These are phyloP conservation scores for Ciconia nigra DNA, from an alignment of 2,797 vertebrate species.

Conservation along the genomic window DNA sequence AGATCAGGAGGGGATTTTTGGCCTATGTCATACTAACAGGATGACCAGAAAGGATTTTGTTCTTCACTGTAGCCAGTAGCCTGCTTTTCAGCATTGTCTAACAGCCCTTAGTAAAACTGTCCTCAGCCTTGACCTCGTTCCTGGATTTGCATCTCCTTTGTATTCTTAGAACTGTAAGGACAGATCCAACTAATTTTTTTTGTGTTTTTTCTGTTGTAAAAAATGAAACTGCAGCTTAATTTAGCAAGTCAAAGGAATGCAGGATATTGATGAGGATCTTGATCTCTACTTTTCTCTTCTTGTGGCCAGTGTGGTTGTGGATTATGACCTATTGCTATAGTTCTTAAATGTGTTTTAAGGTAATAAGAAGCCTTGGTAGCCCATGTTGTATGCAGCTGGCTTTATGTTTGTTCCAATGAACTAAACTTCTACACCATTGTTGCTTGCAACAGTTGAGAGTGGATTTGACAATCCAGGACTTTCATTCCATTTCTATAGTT, in stretches of 20 bases:
- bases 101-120: neutral
- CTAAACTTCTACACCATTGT: neutral
- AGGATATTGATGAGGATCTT: neutral
- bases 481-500: neutral
- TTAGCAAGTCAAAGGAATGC: neutral
- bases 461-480: neutral
- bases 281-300: neutral
- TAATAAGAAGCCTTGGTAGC: neutral
- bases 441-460: neutral
- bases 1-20: neutral
- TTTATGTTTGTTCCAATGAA: neutral
- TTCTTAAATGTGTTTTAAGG: neutral
- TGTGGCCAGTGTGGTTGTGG: neutral
- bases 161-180: neutral
- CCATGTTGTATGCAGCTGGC: neutral
- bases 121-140: neutral
- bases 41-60: neutral
- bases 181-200: neutral
- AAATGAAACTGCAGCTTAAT: neutral
- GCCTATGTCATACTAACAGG: neutral
- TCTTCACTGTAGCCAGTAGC: neutral
- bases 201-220: neutral
- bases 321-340: neutral
- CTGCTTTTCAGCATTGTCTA: neutral
- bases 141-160: neutral